phyloP scores from a whole-genome alignment of 2,888 invertebrate species.

The Pachymerium ferrugineum region DNA sequence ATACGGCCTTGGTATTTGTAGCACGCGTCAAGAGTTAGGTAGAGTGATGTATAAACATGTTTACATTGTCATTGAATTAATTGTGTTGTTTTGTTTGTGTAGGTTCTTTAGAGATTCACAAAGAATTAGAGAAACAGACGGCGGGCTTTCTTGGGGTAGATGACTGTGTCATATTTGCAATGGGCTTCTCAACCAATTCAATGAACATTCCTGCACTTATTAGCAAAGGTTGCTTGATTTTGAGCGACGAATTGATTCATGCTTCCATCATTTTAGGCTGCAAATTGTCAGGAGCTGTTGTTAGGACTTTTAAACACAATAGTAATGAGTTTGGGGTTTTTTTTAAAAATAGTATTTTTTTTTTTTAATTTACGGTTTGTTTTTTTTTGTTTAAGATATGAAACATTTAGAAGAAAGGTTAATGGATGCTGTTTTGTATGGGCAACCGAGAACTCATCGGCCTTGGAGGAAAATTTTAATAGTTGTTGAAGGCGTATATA shows the following conservation, averaged over 20 bases:
- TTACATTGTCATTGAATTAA: background rate
- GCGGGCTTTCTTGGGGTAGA: conserved; percentile 88
- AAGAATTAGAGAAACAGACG: conserved; percentile 72
- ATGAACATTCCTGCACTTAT: conserved; percentile 84
- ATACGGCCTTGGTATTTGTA: conserved; percentile 69
- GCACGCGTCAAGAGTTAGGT: conserved; percentile 78
- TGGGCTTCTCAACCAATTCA: conserved; percentile 98
- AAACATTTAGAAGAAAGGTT: conserved; percentile 73
- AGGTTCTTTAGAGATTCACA: conserved; percentile 61
- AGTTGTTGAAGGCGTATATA: conserved; percentile 92
- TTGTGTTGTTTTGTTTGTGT: conserved; percentile 33
- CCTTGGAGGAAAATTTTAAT: conserved; percentile 91
- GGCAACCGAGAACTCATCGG: conserved; percentile 65
- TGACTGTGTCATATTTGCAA: conserved; percentile 89
- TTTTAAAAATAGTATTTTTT: background rate
- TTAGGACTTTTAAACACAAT: conserved; percentile 70
- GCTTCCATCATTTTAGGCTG: conserved; percentile 92
- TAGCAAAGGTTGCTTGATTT: conserved; percentile 74
- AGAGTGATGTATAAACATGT: conserved; percentile 32
- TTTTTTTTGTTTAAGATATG: conserved; percentile 57
- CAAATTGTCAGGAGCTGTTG: conserved; percentile 74
- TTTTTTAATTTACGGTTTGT: conserved; percentile 6
- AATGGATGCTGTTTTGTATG: conserved; percentile 66
- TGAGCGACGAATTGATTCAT: conserved; percentile 97
- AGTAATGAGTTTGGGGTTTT: conserved; percentile 41